Evolutionary conservation across 2,113 vertebrate genomes (phyloP).

Genomic region (Tichodroma muraria): DNA sequence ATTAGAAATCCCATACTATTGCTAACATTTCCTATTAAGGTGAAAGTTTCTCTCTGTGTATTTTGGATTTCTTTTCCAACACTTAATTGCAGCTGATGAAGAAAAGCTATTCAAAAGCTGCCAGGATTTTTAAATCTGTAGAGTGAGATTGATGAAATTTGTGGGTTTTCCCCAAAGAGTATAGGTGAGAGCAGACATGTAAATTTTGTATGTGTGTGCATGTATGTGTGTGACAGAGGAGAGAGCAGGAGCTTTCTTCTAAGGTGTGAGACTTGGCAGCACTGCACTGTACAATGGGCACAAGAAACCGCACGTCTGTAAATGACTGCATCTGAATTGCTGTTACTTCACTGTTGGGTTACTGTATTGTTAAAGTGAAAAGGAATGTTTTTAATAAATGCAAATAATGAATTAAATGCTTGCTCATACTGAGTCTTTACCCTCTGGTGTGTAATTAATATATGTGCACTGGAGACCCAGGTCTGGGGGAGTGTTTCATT

Average conservation of each 20-base stretch:
- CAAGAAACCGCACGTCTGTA: conserved; percentile 58
- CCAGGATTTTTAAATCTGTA: conserved; percentile 59
- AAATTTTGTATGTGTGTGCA: conserved; percentile 25
- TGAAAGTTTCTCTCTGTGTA: conserved; percentile 56
- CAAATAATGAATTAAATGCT: conserved; percentile 60
- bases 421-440: conserved; percentile 28
- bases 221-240: neutral
- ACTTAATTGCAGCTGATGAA: conserved; percentile 72
- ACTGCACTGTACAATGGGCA: conserved; percentile 14
- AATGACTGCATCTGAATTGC: conserved; percentile 46
- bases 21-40: conserved; percentile 57
- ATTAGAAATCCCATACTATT: conserved; percentile 54
- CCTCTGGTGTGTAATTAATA: conserved; percentile 58
- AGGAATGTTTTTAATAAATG: conserved; percentile 69
- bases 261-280: conserved; percentile 67
- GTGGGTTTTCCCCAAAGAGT: conserved; percentile 48
- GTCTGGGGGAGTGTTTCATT: conserved; percentile 64
- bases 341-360: conserved; percentile 48
- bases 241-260: conserved; percentile 8
- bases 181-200: conserved; percentile 63
- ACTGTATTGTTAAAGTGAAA: conserved; percentile 62
- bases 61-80: conserved; percentile 67
- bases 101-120: conserved; percentile 66
- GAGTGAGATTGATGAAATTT: conserved; percentile 59
- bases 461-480: conserved; percentile 21